Evolutionary conservation across 1,140 invertebrate species (phyloP).

Genomic region (Drosophila kanapiae): DNA sequence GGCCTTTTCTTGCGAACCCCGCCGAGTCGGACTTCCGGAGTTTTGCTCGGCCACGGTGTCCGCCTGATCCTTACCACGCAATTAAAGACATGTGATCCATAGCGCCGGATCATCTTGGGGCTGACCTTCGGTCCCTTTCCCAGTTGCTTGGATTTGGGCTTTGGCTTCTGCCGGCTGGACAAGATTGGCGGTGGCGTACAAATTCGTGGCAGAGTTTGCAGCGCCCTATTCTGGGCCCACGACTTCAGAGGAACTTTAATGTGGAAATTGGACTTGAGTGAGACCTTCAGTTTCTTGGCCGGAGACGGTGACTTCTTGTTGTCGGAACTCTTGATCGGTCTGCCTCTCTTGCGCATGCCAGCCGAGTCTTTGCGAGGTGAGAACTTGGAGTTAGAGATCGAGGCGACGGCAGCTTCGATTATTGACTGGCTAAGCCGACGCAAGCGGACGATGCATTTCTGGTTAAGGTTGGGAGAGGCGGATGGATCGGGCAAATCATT

Average conservation of each 20-base stretch:
- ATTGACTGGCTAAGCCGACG: not conserved
- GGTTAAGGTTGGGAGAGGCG: not conserved
- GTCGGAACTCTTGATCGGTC: slow-evolving; percentile 1
- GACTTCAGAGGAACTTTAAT: slow-evolving; percentile 43
- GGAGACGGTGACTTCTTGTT: slow-evolving; percentile 1
- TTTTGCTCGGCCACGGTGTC: slow-evolving; percentile 5
- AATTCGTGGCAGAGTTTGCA: not conserved
- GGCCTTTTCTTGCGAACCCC: slow-evolving; percentile 6
- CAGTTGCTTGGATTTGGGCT: not conserved
- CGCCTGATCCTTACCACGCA: slow-evolving; percentile 53
- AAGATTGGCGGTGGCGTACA: slow-evolving; percentile 49
- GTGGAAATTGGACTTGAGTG: slow-evolving; percentile 23
- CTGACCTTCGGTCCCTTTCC: not conserved
- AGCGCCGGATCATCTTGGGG: slow-evolving; percentile 22
- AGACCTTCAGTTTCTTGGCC: slow-evolving; percentile 19
- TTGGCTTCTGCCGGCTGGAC: not conserved
- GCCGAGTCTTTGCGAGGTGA: not conserved
- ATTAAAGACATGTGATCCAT: slow-evolving; percentile 35
- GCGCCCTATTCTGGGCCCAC: slow-evolving; percentile 9
- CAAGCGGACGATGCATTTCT: slow-evolving; percentile 5
- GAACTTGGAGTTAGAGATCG: not conserved
- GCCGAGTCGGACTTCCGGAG: slow-evolving; percentile 1
- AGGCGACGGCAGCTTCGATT: slow-evolving; percentile 1
- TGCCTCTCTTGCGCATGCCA: not conserved
- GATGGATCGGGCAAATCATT: slow-evolving; percentile 13